Conservation (phyloP, 2,797 vertebrate genomes). For the Apogon hyalosoma region DNA sequence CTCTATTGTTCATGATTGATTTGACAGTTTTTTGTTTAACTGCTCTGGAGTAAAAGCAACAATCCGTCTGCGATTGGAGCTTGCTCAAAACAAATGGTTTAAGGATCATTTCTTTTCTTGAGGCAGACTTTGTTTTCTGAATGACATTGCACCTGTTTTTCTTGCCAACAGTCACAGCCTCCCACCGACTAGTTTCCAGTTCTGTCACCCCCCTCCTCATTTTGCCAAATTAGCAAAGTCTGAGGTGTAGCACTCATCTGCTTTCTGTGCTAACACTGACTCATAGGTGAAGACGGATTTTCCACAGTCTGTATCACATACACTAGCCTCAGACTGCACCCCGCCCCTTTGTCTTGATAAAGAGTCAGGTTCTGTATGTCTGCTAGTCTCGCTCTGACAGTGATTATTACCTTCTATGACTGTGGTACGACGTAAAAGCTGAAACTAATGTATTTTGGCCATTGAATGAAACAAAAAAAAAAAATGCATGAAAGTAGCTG, state of each 20-base stretch:
- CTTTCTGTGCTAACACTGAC: constrained; percentile 54
- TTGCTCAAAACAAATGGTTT: constrained; percentile 10
- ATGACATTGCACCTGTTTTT: constrained; percentile 44
- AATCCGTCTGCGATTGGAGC: constrained; percentile 4
- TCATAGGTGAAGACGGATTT: constrained; percentile 50
- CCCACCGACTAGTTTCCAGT: constrained; percentile 46
- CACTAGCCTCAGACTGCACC: constrained; percentile 30
- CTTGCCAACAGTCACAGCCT: constrained; percentile 36
- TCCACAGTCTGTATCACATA: constrained; percentile 30
- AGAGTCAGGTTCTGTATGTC: constrained; percentile 27
- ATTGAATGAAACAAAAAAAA: constrained; percentile 70
- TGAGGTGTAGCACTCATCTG: constrained; percentile 46
- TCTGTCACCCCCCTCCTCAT: constrained; percentile 20
- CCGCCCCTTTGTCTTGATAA: neutral
- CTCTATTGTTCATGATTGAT: constrained; percentile 1
- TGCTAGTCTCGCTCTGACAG: constrained; percentile 27
- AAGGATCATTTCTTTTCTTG: constrained; percentile 14
- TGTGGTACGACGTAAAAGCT: constrained; percentile 58
- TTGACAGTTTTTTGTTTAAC: constrained; percentile 9
- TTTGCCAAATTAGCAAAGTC: constrained; percentile 61
- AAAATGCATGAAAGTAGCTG: constrained; percentile 76
- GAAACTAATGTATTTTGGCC: constrained; percentile 65
- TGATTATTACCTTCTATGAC: constrained; percentile 31
- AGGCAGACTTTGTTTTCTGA: constrained; percentile 32
- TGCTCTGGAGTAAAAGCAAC: constrained; percentile 17